These are phyloP conservation scores for Apis laboriosa DNA, from an alignment of 1,140 invertebrate species.

Conservation along the genomic window DNA sequence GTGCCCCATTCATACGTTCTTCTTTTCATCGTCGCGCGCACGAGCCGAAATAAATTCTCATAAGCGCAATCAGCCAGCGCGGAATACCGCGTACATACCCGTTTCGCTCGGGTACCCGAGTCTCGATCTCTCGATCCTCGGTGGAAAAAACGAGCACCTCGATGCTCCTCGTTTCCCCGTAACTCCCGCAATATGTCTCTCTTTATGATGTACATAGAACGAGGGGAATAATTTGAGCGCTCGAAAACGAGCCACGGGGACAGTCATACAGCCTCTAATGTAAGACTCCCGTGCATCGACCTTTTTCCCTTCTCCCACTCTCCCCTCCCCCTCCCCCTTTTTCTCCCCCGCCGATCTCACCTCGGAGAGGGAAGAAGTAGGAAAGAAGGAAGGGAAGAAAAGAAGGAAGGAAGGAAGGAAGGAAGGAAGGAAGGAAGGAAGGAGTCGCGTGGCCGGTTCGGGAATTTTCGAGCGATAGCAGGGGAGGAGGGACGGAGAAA, in stretches of 20 bases:
- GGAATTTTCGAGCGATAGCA: not conserved
- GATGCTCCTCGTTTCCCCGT: not conserved
- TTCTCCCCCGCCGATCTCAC: not conserved
- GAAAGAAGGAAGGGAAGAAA: too few species aligned
- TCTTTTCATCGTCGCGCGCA: not conserved
- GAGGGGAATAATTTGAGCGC: slow-evolving; percentile 12
- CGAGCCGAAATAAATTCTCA: not conserved
- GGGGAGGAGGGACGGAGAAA: slow-evolving; percentile 14
- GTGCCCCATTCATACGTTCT: too few species aligned
- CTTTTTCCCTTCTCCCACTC: not conserved
- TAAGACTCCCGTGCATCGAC: slow-evolving; percentile 22
- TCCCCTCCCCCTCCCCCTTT: too few species aligned
- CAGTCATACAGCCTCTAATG: not conserved
- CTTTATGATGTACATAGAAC: slow-evolving; percentile 20
- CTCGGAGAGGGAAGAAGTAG: not conserved
- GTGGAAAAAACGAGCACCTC: not conserved
- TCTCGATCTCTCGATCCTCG: not conserved
- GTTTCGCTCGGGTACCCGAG: not conserved
- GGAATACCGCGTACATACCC: not conserved
- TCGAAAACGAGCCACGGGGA: not conserved
- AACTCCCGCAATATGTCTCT: slow-evolving; percentile 28
- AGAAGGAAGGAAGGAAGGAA: too few species aligned
- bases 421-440: not conserved
- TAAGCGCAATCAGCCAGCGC: slow-evolving; percentile 2
- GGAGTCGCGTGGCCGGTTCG: slow-evolving; percentile 2